Conservation (phyloP, 1,140 invertebrate species). For the Acromyrmex echinatior region DNA sequence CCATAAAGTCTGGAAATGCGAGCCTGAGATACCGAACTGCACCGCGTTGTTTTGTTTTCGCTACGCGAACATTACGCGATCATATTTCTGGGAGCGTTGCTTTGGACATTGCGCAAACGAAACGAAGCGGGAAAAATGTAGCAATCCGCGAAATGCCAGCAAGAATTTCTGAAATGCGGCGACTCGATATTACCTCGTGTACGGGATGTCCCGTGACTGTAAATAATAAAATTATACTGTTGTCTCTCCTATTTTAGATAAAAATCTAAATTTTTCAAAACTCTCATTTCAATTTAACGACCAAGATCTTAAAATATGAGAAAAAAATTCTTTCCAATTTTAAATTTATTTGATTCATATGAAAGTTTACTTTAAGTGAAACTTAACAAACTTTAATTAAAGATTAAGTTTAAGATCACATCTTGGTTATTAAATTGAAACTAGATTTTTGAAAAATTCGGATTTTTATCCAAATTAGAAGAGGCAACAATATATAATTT, state of each 20-base stretch:
- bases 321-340: too few species aligned
- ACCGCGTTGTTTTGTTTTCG: conserved; percentile 2
- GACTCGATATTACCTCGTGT: background rate
- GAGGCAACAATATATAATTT: background rate
- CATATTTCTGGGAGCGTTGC: conserved; percentile 15
- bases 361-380: too few species aligned
- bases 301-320: background rate
- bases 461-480: background rate
- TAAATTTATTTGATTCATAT: too few species aligned
- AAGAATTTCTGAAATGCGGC: conserved; percentile 30
- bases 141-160: conserved; percentile 18
- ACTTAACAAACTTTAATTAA: too few species aligned
- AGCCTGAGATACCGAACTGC: background rate
- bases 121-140: conserved; percentile 28
- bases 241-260: background rate
- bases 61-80: conserved; percentile 10
- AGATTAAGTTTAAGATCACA: background rate
- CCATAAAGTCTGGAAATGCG: background rate
- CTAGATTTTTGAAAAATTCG: background rate
- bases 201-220: background rate
- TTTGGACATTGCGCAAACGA: conserved; percentile 28
- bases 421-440: background rate
- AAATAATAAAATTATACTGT: background rate
- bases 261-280: background rate
- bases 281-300: background rate